Conservation (phyloP, 2,113 vertebrate species). For the Vicugna pacos region DNA sequence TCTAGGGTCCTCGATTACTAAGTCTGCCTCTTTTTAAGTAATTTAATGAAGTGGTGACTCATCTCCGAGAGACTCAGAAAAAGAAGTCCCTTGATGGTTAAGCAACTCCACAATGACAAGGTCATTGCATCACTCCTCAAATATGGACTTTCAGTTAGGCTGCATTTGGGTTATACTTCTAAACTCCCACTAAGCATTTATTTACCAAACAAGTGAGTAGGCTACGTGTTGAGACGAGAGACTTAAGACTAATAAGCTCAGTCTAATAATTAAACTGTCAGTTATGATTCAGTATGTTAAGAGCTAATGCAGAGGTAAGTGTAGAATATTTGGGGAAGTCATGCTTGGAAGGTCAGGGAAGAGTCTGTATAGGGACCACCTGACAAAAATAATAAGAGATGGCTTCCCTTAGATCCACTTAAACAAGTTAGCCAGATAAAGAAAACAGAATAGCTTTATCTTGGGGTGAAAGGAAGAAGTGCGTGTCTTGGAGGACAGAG, state of each 20-base stretch:
- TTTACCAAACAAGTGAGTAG: not conserved
- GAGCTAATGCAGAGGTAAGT: not conserved
- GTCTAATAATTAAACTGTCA: not conserved
- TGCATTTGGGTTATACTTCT: not conserved
- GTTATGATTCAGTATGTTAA: not conserved
- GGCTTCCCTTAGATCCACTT: not conserved
- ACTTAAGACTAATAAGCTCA: not conserved
- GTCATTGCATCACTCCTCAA: not conserved
- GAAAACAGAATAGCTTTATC: not conserved
- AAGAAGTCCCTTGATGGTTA: not conserved
- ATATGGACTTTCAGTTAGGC: not conserved
- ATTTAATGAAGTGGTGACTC: conserved; percentile 10
- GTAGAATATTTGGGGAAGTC: not conserved
- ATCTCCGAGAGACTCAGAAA: not conserved
- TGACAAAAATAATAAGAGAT: not conserved
- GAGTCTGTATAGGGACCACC: not conserved
- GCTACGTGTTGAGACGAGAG: not conserved
- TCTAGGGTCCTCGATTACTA: not conserved
- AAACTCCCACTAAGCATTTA: not conserved
- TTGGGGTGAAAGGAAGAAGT: not conserved
- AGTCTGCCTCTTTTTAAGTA: not conserved
- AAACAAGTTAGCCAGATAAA: not conserved
- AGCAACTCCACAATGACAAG: not conserved
- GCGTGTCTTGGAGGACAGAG: not conserved
- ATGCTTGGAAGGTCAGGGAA: not conserved